Base-by-base conservation (phyloP, 2,113 vertebrate genomes). In the Anoplopoma fimbria region DNA sequence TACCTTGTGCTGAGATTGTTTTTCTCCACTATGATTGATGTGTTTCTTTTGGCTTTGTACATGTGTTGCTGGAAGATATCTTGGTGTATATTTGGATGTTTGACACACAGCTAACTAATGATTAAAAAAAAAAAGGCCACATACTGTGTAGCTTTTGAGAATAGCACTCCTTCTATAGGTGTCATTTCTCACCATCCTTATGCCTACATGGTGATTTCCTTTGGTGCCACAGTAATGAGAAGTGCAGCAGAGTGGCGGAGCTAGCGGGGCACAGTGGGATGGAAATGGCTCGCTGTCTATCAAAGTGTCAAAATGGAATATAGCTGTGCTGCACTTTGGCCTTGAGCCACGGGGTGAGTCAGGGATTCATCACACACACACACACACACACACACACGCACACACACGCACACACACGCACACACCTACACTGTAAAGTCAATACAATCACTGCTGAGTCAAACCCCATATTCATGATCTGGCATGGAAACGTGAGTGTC, bases 271-370 rank as follows among this genome's bases (percentile, higher is more conserved):
- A 82, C 87, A 74, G 83, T 87, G 81, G 87, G 88, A 79, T 61
- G 78, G 85, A 90, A 92, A 92, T 79, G 90, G 79, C 81, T 85
- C 2, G 49, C 67, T 86, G 91, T 91, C 91, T 81, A 84, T 93
- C 92, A 91, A 91, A 85, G 82, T 90, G 88, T 92, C 90, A 87
- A 45, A 86, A 88, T 57, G 70, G 90, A 89, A 88, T 91, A 92
- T 75, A 85, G 75, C 83, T 83, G 83, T 77, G 77, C 53, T 81
- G 86, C 83, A 90, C 89, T 90, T 80, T 88, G 80, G 84, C 91
- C 87, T 72, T 23, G 27, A 88, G 77, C 91, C 92, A 90, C 74
- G 0, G 85, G 72, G 89, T 83, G 89, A 88, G 83, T 89, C 70
- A 81, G 61, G 74, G 42, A 85, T 76, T 79, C 57, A 38, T 19